Evolutionary conservation across 2,113 vertebrate species (phyloP).

Genomic region (Aythya baeri): DNA sequence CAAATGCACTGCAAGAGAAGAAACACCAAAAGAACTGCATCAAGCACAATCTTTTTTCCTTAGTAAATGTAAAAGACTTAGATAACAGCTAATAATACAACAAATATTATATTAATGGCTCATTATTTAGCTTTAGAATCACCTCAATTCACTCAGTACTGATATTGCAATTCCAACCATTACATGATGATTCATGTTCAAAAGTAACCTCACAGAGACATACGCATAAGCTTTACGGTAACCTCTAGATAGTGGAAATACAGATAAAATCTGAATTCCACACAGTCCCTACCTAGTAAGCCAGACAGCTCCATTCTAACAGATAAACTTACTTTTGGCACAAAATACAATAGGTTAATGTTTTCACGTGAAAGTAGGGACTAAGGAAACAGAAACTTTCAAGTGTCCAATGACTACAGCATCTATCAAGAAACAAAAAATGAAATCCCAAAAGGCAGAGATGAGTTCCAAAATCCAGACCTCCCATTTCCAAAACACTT

Average conservation of each 20-base stretch:
- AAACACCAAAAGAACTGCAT: background rate
- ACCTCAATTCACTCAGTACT: background rate
- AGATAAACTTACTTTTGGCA: background rate
- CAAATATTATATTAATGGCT: background rate
- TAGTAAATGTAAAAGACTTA: background rate
- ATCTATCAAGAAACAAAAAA: background rate
- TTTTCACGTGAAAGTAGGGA: background rate
- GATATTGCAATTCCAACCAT: background rate
- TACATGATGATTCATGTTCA: background rate
- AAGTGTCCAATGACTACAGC: background rate
- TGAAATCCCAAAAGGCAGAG: background rate
- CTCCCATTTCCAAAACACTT: background rate
- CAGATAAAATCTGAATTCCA: background rate
- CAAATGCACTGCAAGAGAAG: constrained; percentile 88
- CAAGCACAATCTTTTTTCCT: background rate
- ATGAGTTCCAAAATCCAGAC: background rate
- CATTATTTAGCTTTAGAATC: background rate
- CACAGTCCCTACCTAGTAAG: background rate
- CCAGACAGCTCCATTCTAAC: background rate
- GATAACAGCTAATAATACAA: background rate
- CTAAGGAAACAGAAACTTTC: background rate
- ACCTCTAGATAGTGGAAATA: background rate
- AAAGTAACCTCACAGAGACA: background rate
- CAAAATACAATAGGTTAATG: background rate
- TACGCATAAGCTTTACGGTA: background rate